Percentiles rank a stretch among this genome's conserved stretches.
These are phyloP conservation scores for Eupithecia insigniata DNA, from an alignment of 2,888 invertebrate species.

Conservation along the genomic window DNA sequence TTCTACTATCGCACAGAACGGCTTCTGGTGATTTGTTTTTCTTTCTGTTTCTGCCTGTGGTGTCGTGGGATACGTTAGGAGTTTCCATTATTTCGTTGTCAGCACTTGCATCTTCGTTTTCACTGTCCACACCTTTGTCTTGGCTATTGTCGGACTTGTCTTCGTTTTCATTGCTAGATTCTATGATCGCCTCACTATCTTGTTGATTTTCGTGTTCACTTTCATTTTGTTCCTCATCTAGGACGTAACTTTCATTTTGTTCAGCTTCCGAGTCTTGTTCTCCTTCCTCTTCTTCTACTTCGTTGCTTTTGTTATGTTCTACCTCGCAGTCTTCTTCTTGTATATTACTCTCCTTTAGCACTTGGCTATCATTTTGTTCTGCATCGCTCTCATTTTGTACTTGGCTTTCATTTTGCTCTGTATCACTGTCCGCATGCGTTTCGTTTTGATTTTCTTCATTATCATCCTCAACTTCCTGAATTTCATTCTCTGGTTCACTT, in stretches of 20 bases:
- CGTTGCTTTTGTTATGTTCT: conserved; percentile 31
- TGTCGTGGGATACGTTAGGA: conserved; percentile 56
- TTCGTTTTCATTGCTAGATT: conserved; percentile 37
- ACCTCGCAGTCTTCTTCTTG: too few species aligned
- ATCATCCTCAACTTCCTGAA: conserved; percentile 27
- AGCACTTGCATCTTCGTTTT: conserved; percentile 29
- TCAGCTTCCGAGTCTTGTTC: conserved; percentile 35
- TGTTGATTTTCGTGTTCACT: conserved; percentile 33
- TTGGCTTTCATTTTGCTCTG: conserved; percentile 32
- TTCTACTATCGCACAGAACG: conserved; percentile 53
- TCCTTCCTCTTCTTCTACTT: conserved; percentile 30
- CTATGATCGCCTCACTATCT: conserved; percentile 36
- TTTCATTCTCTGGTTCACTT: conserved; percentile 24
- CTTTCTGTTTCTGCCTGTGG: conserved; percentile 56
- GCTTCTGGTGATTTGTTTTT: conserved; percentile 65
- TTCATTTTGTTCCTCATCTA: conserved; percentile 34
- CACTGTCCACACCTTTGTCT: conserved; percentile 32
- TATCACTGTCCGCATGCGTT: conserved; percentile 30
- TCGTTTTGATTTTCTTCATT: conserved; percentile 31
- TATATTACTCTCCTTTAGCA: conserved; percentile 29
- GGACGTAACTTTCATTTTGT: conserved; percentile 27
- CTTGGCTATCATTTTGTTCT: conserved; percentile 31
- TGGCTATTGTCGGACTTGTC: conserved; percentile 11
- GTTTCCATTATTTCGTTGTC: conserved; percentile 40
- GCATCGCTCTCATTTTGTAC: conserved; percentile 25